A percentile compares a stretch with the other conserved stretches of the same genome.
Conservation (phyloP, 2,113 vertebrate species). For the Ascaphus truei region DNA sequence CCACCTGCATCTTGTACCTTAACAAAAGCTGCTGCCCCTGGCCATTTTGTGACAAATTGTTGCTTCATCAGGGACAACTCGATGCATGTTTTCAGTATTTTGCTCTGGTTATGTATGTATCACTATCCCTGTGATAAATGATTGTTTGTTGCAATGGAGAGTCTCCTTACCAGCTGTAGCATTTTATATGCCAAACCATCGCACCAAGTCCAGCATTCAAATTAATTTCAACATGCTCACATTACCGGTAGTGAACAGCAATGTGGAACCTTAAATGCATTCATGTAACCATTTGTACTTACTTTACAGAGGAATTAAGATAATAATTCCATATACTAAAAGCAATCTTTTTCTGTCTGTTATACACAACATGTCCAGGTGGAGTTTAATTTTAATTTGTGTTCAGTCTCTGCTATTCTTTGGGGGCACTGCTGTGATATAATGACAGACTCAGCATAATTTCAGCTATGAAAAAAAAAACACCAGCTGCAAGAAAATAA, state of each 20-base stretch:
- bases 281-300: too few relatives aligned
- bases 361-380: not conserved
- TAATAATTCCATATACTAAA: too few relatives aligned
- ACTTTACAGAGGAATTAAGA: too few relatives aligned
- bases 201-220: not conserved
- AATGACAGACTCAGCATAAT: not conserved
- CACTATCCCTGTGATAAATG: not conserved
- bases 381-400: not conserved
- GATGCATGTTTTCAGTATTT: too few relatives aligned
- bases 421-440: too few relatives aligned
- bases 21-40: too few relatives aligned
- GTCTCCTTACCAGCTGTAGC: not conserved
- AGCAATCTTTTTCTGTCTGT: not conserved
- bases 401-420: not conserved
- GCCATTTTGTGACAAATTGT: too few relatives aligned
- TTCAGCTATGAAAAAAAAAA: not conserved
- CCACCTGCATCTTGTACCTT: too few relatives aligned
- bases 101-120: not conserved
- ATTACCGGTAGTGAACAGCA: too few relatives aligned
- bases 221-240: not conserved
- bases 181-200: not conserved
- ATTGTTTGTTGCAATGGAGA: not conserved
- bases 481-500: constrained; percentile 3
- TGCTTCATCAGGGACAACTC: too few relatives aligned
- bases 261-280: too few relatives aligned